Evolutionary conservation across 2,113 vertebrate species (phyloP), one percentile per base, ranked within the genome.

Genomic region (Apteryx owenii): DNA sequence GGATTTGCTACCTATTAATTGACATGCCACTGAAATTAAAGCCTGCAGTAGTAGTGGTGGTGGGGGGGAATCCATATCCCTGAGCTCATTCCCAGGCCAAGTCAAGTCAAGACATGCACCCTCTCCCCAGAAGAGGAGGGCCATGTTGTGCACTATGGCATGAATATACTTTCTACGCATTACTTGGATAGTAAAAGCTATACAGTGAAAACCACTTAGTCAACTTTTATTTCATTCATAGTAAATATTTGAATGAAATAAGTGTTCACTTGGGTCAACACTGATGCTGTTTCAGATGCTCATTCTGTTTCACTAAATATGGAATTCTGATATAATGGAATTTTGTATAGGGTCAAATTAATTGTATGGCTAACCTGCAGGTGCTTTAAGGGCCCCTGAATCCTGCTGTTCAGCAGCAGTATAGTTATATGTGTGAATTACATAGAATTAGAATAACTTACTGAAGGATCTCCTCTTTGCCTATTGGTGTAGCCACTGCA

Each of bases 361-460:
- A 29, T 26, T 61, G 9, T 17, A 26, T 28, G 31, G 15, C 26
- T 50, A 36, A 44, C 5, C 44, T 75, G 12, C 3, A 21, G 28
- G 29, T 75, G 33, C 4, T 3, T 46, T 51, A 58, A 53, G 10
- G 10, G 3, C 5, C 11, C 18, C 31, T 80, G 65, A 73, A 25
- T 73, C 20, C 28, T 73, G 48, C 25, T 70, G 21, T 50, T 69
- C 58, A 53, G 48, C 58, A 61, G 33, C 40, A 38, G 28, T 14
- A 14, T n/a, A 23, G 18, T 36, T 88, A 10, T 33, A 7, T 0
- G 0, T 50, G 9, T 79, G 12, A 54, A 58, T 9, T 50, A 25
- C 4, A n/a, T 22, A 11, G 10, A 12, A 36, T 50, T 10, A 17
- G 12, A 8, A 33, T 40, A 72, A 16, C 2, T 80, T 69, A 3